Percentiles rank a stretch among this genome's conserved stretches.
phyloP scores from a whole-genome alignment of 2,113 vertebrate species.

The Pteronura brasiliensis region DNA sequence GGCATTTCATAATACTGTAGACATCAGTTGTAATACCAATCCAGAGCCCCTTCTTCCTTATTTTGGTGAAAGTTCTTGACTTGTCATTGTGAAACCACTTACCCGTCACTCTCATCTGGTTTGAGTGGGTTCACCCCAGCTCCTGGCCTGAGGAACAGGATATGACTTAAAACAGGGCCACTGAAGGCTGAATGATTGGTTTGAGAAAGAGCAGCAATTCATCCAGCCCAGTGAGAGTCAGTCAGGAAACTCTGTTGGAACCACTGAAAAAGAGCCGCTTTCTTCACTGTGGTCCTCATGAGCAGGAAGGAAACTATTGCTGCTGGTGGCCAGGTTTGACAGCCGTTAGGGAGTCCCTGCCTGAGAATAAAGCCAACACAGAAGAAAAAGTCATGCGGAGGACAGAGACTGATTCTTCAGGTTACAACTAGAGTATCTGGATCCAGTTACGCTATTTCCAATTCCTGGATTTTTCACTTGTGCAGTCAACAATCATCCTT shows the following conservation, averaged over 20 bases:
- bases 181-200: neutral
- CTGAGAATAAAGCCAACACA: neutral
- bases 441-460: neutral
- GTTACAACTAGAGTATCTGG: neutral
- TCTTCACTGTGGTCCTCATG: neutral
- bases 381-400: neutral
- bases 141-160: neutral
- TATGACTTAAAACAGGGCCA: neutral
- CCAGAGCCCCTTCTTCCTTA: neutral
- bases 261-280: neutral
- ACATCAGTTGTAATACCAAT: neutral
- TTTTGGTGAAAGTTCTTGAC: constrained; percentile 5
- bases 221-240: neutral
- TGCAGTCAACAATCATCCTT: neutral
- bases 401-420: neutral
- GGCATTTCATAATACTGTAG: neutral
- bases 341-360: neutral
- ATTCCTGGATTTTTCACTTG: neutral
- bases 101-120: neutral
- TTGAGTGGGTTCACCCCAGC: neutral
- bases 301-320: neutral
- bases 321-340: neutral
- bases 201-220: no score
- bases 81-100: neutral
- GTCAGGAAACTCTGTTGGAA: neutral